Conservation (phyloP, 2,888 invertebrate genomes). For the Mamestra brassicae region DNA sequence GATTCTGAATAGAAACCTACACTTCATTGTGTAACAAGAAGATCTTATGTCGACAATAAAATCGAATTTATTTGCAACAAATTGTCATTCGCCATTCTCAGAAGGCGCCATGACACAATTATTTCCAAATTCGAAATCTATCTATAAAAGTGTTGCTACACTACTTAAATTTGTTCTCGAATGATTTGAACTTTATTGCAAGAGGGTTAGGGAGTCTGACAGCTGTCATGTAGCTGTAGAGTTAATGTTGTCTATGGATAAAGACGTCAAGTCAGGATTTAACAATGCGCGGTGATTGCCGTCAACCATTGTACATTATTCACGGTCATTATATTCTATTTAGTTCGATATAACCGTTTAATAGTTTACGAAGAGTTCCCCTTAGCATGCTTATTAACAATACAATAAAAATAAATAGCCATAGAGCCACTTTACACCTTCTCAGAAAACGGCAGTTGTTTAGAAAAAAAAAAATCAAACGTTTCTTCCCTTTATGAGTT, state of each 20-base stretch:
- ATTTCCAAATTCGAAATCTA: conserved; percentile 76
- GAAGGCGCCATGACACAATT: conserved; percentile 83
- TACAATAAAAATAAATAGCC: conserved; percentile 90
- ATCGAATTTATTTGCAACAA: conserved; percentile 83
- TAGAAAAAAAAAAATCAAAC: conserved; percentile 75
- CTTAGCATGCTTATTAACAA: conserved; percentile 90
- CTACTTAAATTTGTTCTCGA: background rate
- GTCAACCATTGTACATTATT: conserved; percentile 86
- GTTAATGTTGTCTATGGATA: conserved; percentile 75
- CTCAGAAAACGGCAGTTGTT: conserved; percentile 88
- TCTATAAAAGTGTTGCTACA: conserved; percentile 59
- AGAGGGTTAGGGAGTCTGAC: conserved; percentile 1
- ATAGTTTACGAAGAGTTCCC: conserved; percentile 86
- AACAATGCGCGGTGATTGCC: conserved; percentile 88
- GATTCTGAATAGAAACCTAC: conserved; percentile 57
- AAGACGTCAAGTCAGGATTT: conserved; percentile 86
- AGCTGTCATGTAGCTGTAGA: conserved; percentile 63
- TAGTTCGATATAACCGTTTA: conserved; percentile 91
- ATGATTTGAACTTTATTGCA: conserved; percentile 42
- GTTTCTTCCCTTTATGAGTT: conserved; percentile 74
- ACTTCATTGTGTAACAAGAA: conserved; percentile 56
- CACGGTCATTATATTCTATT: conserved; percentile 91
- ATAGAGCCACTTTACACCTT: conserved; percentile 91
- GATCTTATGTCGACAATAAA: conserved; percentile 61
- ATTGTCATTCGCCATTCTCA: conserved; percentile 81